phyloP scores from a whole-genome alignment of 2,888 invertebrate species.

The Xestia c-nigrum region DNA sequence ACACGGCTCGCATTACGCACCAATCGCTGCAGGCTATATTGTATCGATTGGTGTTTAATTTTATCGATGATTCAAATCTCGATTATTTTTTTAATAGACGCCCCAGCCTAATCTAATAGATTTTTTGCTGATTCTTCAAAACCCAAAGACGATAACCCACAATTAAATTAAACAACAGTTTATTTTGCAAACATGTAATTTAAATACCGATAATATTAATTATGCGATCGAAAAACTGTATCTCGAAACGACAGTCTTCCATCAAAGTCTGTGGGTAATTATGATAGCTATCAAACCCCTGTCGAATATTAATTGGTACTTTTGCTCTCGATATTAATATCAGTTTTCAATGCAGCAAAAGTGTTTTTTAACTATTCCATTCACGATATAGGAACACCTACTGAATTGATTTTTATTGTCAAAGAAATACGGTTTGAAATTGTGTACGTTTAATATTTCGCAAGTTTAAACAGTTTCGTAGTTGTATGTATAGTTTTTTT shows the following conservation, averaged over 20 bases:
- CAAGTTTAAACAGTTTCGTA: constrained; percentile 58
- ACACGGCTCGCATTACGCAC: constrained; percentile 61
- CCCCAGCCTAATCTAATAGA: constrained; percentile 38
- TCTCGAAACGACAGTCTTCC: constrained; percentile 51
- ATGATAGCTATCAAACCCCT: constrained; percentile 58
- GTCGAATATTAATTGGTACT: constrained; percentile 62
- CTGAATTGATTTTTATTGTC: constrained; percentile 39
- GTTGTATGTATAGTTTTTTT: constrained; percentile 67
- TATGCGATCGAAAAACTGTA: constrained; percentile 41
- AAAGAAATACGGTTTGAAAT: constrained; percentile 60
- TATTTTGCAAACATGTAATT: constrained; percentile 59
- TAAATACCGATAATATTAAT: constrained; percentile 50
- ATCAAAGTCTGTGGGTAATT: constrained; percentile 55
- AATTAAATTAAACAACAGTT: constrained; percentile 59
- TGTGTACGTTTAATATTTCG: constrained; percentile 37
- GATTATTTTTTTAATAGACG: constrained; percentile 22
- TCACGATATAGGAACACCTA: constrained; percentile 49
- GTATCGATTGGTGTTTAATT: constrained; percentile 47
- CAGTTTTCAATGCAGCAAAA: constrained; percentile 51
- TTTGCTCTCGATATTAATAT: constrained; percentile 62
- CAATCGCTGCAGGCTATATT: constrained; percentile 35
- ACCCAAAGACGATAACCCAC: constrained; percentile 40
- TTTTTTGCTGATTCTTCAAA: constrained; percentile 43
- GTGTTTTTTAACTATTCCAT: constrained; percentile 49
- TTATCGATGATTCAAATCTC: constrained; percentile 39